Base-by-base conservation (phyloP, 2,113 vertebrate genomes). In the Stegastes partitus region DNA sequence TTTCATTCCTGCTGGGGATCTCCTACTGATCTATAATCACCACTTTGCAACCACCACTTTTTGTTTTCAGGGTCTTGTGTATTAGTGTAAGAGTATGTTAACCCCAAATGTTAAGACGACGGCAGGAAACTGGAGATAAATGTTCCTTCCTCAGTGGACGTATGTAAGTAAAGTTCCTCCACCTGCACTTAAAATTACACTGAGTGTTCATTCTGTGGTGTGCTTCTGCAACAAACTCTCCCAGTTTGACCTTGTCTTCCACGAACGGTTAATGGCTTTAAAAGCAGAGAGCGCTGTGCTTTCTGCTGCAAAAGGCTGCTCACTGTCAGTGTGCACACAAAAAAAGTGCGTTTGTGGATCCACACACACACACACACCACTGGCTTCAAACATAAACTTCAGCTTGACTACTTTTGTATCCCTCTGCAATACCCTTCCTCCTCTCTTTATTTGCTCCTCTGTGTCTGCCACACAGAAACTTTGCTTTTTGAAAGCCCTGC, bases 251-350 rank as follows among this genome's bases (percentile, higher is more conserved):
- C 84, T 92, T 63, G 79, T 77, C 77, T 75, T 74, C 81, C 72
- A 14, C 62, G n/a, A 51, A n/a, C 31, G 31, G 39, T 65, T 84
- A 91, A 89, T 86, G 84, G 82, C 83, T 87, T 81, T 81, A 66
- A 83, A 84, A 84, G 84, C 74, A 3, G 4, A 62, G 58, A 72
- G 67, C 44, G 10, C 59, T 67, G 21, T 14, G 11, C 51, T 56
- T 47, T 68, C 64, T 77, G 34, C 74, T 65, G 34, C 26, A 51
- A 82, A 79, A 54, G 28, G 37, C 58, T 57, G 51, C 28, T 61
- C 71, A 25, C 21, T 25, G 63, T 39, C 50, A 57, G 45, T 25
- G 25, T 45, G 42, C 47, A 64, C 51, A 7, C 8, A 5, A n/a
- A 44, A 5, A 49, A 5, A 12, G 22, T 55, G 34, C n/a, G 4